A percentile compares a stretch with the other conserved stretches of the same genome.
phyloP scores from a whole-genome alignment of 2,797 vertebrate genomes.

The Poecile montanus region DNA sequence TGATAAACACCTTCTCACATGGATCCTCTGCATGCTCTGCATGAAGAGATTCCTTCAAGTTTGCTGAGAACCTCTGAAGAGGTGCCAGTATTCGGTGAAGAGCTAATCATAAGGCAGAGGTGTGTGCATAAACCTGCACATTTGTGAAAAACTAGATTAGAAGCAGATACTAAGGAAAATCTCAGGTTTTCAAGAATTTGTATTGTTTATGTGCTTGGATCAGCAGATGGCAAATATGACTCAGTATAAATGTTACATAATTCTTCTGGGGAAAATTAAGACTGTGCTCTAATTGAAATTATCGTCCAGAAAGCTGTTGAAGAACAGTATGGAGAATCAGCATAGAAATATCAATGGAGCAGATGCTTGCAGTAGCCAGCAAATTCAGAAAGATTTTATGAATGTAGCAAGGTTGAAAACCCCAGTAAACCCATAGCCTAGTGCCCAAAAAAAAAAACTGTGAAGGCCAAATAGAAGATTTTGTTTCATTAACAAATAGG shows the following conservation, averaged over 20 bases:
- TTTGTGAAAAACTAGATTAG: not conserved
- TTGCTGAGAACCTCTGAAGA: not conserved
- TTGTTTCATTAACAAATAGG: not conserved
- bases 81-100: not conserved
- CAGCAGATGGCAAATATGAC: conserved; percentile 68
- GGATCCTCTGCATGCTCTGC: not conserved
- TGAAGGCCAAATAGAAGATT: not conserved
- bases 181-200: conserved; percentile 13
- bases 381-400: conserved; percentile 3
- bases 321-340: not conserved
- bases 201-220: conserved; percentile 54
- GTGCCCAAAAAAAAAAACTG: not conserved
- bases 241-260: conserved; percentile 61
- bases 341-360: conserved; percentile 32
- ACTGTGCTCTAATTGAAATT: conserved; percentile 47
- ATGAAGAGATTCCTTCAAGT: not conserved
- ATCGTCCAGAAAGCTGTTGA: conserved; percentile 26
- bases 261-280: conserved; percentile 56
- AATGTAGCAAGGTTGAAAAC: not conserved
- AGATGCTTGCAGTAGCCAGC: not conserved
- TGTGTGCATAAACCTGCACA: not conserved
- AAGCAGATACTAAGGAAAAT: conserved; percentile 6
- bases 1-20: not conserved
- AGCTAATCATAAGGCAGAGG: not conserved
- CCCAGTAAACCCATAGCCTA: not conserved